phyloP scores from a whole-genome alignment of 2,888 invertebrate species.

The Microctonus hyperodae region DNA sequence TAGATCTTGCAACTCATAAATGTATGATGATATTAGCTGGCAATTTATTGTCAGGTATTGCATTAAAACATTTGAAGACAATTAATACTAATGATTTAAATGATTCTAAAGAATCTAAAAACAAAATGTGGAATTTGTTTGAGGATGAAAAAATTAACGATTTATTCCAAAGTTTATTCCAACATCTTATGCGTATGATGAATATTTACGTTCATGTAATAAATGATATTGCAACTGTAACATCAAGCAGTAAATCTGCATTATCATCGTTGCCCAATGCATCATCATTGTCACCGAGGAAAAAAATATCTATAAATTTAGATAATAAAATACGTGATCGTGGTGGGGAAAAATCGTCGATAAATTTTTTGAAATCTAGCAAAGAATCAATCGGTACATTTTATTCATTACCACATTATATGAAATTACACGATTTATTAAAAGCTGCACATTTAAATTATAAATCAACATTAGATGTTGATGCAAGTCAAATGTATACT shows the following conservation, averaged over 20 bases:
- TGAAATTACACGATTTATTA: conserved; percentile 83
- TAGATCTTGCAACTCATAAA: conserved; percentile 65
- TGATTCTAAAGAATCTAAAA: conserved; percentile 16
- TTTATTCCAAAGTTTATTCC: conserved; percentile 69
- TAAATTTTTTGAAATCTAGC: conserved; percentile 51
- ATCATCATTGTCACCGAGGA: conserved; percentile 63
- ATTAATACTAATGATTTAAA: conserved; percentile 44
- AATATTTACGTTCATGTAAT: conserved; percentile 80
- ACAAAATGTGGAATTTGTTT: conserved; percentile 51
- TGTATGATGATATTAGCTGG: conserved; percentile 63
- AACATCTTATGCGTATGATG: conserved; percentile 74
- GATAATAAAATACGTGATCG: conserved; percentile 64
- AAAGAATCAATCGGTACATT: conserved; percentile 70
- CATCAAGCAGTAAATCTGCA: conserved; percentile 65
- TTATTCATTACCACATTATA: conserved; percentile 78
- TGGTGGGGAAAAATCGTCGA: conserved; percentile 53
- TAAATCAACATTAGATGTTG: conserved; percentile 82
- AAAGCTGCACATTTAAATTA: conserved; percentile 86
- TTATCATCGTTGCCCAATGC: conserved; percentile 67
- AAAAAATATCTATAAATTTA: conserved; percentile 47
- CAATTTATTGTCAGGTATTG: conserved; percentile 60
- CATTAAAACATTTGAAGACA: conserved; percentile 63
- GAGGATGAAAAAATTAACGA: conserved; percentile 58
- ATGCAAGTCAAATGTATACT: conserved; percentile 78
- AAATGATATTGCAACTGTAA: conserved; percentile 70